Evolutionary conservation across 1,140 invertebrate genomes (phyloP).

Genomic region (Penaeus japonicus): DNA sequence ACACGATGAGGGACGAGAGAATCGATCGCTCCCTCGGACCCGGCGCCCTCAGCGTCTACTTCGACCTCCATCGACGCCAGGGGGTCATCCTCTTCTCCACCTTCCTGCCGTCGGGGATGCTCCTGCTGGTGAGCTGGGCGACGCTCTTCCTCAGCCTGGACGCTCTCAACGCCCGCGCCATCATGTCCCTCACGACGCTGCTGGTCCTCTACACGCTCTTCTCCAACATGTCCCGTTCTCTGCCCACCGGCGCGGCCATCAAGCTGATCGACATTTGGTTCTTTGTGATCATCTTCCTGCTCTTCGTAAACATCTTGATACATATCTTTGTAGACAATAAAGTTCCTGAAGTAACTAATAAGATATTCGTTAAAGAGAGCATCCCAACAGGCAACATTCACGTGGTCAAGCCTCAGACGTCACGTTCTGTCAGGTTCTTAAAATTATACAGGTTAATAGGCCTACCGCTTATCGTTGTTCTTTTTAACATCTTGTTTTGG

Average conservation of each 20-base stretch:
- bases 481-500: no score
- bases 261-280: constrained; percentile 32
- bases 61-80: not conserved
- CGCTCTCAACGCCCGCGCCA: not conserved
- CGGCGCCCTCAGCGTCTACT: not conserved
- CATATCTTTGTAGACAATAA: constrained; percentile 1
- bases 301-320: constrained; percentile 16
- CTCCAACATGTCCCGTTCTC: not conserved
- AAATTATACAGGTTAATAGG: no score
- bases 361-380: no score
- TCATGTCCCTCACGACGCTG: constrained; percentile 9
- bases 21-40: not conserved
- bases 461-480: no score
- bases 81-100: not conserved
- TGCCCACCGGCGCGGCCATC: not conserved
- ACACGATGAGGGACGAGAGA: no score
- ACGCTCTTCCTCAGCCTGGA: not conserved
- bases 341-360: no score
- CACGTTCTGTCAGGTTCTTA: no score
- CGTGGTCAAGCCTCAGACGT: no score
- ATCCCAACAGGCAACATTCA: no score
- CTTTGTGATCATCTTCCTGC: not conserved
- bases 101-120: not conserved
- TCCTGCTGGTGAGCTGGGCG: not conserved
- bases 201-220: constrained; percentile 22